Conservation (phyloP, 1,140 invertebrate genomes). For the Drosophila cardini region DNA sequence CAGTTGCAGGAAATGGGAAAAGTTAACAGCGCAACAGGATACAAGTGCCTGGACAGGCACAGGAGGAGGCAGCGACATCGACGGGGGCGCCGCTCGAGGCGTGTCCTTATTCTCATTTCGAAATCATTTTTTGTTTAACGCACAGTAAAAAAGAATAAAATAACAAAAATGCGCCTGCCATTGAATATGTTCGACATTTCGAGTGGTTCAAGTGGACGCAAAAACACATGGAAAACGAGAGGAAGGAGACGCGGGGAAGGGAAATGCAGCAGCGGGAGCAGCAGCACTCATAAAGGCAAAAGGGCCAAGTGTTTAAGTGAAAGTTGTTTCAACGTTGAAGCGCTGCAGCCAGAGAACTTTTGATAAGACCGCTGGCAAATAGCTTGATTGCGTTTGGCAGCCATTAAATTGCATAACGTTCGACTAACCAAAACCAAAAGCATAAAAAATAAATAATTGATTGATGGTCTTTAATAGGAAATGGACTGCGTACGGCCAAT, state of each 20-base stretch:
- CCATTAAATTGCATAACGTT: conserved; percentile 63
- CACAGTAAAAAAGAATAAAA: conserved; percentile 6
- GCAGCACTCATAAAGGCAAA: conserved; percentile 40
- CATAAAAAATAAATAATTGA: not conserved
- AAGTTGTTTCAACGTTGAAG: conserved; percentile 24
- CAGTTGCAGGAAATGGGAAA: conserved; percentile 67
- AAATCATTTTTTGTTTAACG: conserved; percentile 9
- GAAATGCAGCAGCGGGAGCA: not conserved
- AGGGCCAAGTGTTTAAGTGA: conserved; percentile 8
- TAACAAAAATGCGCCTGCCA: conserved; percentile 13
- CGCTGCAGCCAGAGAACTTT: conserved; percentile 48
- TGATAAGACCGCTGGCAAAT: conserved; percentile 35
- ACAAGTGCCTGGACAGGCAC: conserved; percentile 39
- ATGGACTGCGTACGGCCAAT: not conserved
- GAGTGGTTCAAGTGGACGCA: conserved; percentile 31
- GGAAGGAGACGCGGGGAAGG: not conserved
- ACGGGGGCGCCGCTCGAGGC: not conserved
- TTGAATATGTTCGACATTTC: conserved; percentile 20
- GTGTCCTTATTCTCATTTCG: conserved; percentile 13
- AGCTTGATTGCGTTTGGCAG: conserved; percentile 47
- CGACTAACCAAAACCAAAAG: conserved; percentile 42
- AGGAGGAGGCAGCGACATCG: conserved; percentile 3
- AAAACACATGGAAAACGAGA: not conserved
- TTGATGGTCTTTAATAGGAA: not conserved
- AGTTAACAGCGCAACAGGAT: conserved; percentile 69